These are phyloP conservation scores for Spisula solida DNA, from an alignment of 2,888 invertebrate genomes.

Conservation along the genomic window DNA sequence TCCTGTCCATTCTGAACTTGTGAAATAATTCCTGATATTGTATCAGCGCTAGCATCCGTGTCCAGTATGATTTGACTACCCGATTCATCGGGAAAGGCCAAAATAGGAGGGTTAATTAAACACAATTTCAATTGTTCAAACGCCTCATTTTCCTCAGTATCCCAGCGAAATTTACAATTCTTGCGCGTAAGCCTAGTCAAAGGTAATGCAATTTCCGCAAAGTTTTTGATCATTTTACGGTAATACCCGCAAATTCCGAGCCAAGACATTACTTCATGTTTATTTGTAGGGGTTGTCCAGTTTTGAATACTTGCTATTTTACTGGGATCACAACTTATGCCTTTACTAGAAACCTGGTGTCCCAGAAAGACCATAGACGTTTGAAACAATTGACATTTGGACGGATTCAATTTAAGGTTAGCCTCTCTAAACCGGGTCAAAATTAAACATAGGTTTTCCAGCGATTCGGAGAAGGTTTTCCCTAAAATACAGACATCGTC, in stretches of 20 bases:
- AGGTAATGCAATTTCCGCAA: constrained; percentile 37
- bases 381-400: constrained; percentile 41
- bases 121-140: constrained; percentile 27
- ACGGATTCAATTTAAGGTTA: constrained; percentile 25
- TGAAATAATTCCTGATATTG: no score
- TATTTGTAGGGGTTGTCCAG: constrained; percentile 27
- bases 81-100: constrained; percentile 19
- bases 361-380: constrained; percentile 22
- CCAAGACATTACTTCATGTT: constrained; percentile 28
- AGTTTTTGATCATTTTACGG: constrained; percentile 30
- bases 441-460: constrained; percentile 21
- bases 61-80: constrained; percentile 33
- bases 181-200: constrained; percentile 28
- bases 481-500: constrained; percentile 41
- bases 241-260: constrained; percentile 38
- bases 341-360: constrained; percentile 25
- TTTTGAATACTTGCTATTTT: constrained; percentile 25
- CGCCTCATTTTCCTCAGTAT: not conserved
- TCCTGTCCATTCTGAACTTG: constrained; percentile 40
- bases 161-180: constrained; percentile 29
- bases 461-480: no score
- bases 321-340: constrained; percentile 32
- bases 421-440: constrained; percentile 26
- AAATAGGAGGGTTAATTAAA: constrained; percentile 9
- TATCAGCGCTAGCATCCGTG: constrained; percentile 34